Conservation (phyloP, 1,140 invertebrate genomes). For the Drosophila asahinai region DNA sequence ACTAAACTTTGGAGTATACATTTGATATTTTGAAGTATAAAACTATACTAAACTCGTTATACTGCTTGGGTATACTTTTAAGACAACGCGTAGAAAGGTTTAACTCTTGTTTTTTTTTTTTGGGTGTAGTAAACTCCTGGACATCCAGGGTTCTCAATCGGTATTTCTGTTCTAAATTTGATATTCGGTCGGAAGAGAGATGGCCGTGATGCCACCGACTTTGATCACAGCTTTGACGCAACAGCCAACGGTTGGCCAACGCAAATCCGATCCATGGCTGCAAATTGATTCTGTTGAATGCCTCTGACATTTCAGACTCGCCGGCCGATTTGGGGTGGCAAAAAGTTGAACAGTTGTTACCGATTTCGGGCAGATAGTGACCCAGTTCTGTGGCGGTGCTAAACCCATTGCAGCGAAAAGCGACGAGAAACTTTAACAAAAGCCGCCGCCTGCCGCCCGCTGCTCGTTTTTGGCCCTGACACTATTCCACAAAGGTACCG, state of each 20-base stretch:
- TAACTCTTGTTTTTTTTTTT: no score
- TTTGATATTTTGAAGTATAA: no score
- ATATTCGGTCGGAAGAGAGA: no score
- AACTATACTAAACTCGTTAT: no score
- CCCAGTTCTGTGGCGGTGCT: slow-evolving; percentile 55
- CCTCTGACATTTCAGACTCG: slow-evolving; percentile 25
- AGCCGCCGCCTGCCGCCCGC: slow-evolving; percentile 25
- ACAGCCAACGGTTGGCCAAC: neutral
- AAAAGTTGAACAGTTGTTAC: slow-evolving; percentile 63
- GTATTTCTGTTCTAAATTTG: neutral
- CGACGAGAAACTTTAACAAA: slow-evolving; percentile 34
- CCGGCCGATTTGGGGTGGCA: slow-evolving; percentile 6
- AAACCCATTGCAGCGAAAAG: slow-evolving; percentile 35
- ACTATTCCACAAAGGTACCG: slow-evolving; percentile 49
- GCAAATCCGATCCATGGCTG: slow-evolving; percentile 15
- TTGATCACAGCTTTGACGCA: neutral
- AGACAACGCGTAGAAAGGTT: no score
- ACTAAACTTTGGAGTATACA: no score
- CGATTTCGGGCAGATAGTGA: slow-evolving; percentile 66
- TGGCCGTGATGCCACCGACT: neutral
- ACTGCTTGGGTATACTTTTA: no score
- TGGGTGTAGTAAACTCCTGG: neutral
- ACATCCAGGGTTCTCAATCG: neutral
- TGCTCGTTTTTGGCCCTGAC: slow-evolving; percentile 57
- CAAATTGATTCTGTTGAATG: slow-evolving; percentile 38